Evolutionary conservation across 2,888 invertebrate genomes (phyloP).

Genomic region (Torymus tubicola): DNA sequence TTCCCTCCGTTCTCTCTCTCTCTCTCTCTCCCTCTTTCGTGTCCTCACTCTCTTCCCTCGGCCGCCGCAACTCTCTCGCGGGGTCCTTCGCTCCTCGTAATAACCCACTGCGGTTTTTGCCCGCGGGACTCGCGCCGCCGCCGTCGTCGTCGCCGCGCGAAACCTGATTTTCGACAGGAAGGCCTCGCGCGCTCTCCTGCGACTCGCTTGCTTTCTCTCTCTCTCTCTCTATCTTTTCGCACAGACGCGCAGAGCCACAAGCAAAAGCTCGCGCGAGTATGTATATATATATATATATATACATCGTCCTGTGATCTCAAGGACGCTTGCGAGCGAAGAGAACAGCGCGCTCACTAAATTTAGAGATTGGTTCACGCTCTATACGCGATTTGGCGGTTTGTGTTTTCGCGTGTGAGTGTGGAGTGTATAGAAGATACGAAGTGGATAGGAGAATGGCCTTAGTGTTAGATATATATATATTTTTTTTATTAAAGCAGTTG

Average conservation of each 20-base stretch:
- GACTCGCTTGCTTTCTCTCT: conserved; percentile 13
- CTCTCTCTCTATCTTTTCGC: neutral
- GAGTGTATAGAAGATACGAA: too few species aligned
- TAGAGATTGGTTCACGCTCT: conserved; percentile 28
- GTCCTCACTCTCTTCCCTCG: too few species aligned
- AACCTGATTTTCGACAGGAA: conserved; percentile 58
- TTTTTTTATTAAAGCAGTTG: too few species aligned
- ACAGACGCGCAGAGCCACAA: neutral
- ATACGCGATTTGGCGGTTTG: neutral
- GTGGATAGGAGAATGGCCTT: too few species aligned
- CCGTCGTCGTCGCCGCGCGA: conserved; percentile 18
- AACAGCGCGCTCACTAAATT: conserved; percentile 32
- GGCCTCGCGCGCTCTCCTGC: conserved; percentile 1
- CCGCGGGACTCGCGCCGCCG: conserved; percentile 57
- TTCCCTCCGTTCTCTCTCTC: conserved; percentile 13
- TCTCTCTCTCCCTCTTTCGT: conserved; percentile 17
- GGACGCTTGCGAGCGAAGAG: neutral
- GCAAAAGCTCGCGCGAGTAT: neutral
- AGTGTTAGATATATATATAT: too few species aligned
- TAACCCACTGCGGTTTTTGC: conserved; percentile 65
- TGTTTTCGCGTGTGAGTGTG: too few species aligned
- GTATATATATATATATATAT: too few species aligned
- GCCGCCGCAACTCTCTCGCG: conserved; percentile 18
- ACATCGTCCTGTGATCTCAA: conserved; percentile 21
- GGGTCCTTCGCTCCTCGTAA: conserved; percentile 59